Evolutionary conservation across 92 coral and sea anemone genomes (phyloP).

Genomic region (Actinostola sp.): DNA sequence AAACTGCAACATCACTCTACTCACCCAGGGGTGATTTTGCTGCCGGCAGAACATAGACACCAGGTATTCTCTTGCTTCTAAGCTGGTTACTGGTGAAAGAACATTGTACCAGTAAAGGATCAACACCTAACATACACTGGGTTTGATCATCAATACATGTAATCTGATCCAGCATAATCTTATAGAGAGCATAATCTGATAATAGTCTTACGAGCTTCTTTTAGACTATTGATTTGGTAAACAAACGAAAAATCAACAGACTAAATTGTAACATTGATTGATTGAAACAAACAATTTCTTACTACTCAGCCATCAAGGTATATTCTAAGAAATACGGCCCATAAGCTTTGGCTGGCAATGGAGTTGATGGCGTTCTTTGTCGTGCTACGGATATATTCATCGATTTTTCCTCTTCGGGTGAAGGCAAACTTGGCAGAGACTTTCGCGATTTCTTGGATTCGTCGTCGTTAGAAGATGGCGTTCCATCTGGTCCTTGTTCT

Average conservation of each 20-base stretch:
- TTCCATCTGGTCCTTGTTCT: slow-evolving; percentile 53
- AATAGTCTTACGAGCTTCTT: too few species aligned
- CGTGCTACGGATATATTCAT: slow-evolving; percentile 93
- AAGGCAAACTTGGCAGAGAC: slow-evolving; percentile 85
- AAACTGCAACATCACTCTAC: too few species aligned
- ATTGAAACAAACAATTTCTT: too few species aligned
- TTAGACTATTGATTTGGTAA: too few species aligned
- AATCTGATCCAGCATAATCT: not conserved
- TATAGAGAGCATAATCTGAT: too few species aligned
- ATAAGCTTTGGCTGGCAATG: slow-evolving; percentile 82
- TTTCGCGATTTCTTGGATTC: slow-evolving; percentile 56
- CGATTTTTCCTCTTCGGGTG: slow-evolving; percentile 93
- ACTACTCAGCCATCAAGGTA: slow-evolving; percentile 98
- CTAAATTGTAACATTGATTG: too few species aligned
- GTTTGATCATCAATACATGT: too few species aligned
- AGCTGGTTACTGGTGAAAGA: slow-evolving; percentile 81
- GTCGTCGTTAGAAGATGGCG: slow-evolving; percentile 46
- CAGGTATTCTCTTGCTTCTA: slow-evolving; percentile 87
- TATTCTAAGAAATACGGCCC: slow-evolving; percentile 98
- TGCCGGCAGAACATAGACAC: slow-evolving; percentile 97
- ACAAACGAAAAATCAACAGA: too few species aligned
- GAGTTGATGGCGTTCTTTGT: slow-evolving; percentile 82
- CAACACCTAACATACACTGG: not conserved
- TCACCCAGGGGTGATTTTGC: slow-evolving; percentile 92
- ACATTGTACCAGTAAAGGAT: not conserved